Base-by-base conservation (phyloP, 2,797 vertebrate genomes). In the Nyctalus aviator region DNA sequence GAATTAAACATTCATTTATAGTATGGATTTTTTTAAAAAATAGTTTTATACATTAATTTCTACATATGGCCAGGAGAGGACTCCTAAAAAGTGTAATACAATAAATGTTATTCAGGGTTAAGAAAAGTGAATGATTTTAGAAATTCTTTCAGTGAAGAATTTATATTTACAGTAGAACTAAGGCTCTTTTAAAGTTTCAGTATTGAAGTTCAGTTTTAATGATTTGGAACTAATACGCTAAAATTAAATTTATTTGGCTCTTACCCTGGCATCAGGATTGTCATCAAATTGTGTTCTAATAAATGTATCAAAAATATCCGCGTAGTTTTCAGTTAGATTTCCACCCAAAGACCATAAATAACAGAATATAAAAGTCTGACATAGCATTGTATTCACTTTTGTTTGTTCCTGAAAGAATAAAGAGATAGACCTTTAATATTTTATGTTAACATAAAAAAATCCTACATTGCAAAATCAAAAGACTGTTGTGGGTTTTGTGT, bases 351-450 rank as follows among this genome's bases (percentile, higher is more conserved):
- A 98, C 98, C 99, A 99, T 73, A 99, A 94, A 93, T 99, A 99
- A 95, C 98, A 99, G 95, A 99, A 99, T 92, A 98, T 81, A 95
- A 99, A 99, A 10, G 98, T 99, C 97, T 99, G 99, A 93, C 98
- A 99, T 21, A 99, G 37, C 14, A 99, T 5, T 23, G 75, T 94
- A 94, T 98, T 98, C 53, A 99, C 95, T 76, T 97, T 97, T 89
- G 98, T 97, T 72, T 98, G 86, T 30, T 98, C 98, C 99, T 99
- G 87, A 78, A 94, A 97, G 14, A 97, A 79, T 3, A 72, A 91
- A 97, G 48, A 96, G 32, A 93, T 88, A n/a, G 6, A 18, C 2
- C 88, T 81, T n/a, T 78, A 95, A 87, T 50, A 57, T 73, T 94
- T 93, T 50, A 8, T 8, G 15, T 87, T 69, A 93, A 53, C 13